A percentile compares a stretch with the other conserved stretches of the same genome.
Evolutionary conservation across 2,888 invertebrate species (phyloP).

Genomic region (Eupeodes latifasciatus): DNA sequence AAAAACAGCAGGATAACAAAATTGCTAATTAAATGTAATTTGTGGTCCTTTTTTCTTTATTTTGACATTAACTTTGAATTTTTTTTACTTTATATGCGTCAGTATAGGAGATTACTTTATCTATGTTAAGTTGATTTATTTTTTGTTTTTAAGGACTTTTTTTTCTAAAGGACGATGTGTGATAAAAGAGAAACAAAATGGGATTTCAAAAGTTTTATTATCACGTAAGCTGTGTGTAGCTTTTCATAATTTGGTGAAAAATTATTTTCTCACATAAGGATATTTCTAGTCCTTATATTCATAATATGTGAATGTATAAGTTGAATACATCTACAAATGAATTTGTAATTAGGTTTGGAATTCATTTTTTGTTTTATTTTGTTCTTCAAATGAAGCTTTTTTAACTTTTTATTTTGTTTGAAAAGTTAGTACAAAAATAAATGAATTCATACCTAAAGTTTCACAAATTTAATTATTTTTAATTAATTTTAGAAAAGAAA

Average conservation of each 20-base stretch:
- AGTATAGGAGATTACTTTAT: constrained; percentile 48
- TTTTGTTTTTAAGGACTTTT: background rate
- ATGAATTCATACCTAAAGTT: background rate
- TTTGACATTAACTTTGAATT: background rate
- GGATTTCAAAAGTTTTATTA: constrained; percentile 57
- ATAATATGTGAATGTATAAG: background rate
- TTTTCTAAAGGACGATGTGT: background rate
- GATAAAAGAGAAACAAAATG: background rate
- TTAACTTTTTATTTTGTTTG: constrained; percentile 1
- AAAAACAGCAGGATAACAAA: constrained; percentile 43
- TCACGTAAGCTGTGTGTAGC: constrained; percentile 53
- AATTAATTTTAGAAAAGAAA: constrained; percentile 19
- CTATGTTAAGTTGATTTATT: constrained; percentile 31
- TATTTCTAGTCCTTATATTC: too few species aligned
- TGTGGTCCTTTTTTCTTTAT: constrained; percentile 32
- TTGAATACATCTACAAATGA: constrained; percentile 31
- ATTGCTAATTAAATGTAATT: constrained; percentile 74
- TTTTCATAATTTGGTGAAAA: background rate
- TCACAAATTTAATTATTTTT: constrained; percentile 26
- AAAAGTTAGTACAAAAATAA: background rate
- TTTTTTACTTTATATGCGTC: background rate
- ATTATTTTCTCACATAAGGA: constrained; percentile 9
- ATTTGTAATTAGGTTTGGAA: constrained; percentile 55
- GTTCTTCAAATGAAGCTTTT: background rate
- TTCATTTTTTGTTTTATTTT: constrained; percentile 14